phyloP scores from a whole-genome alignment of 2,113 vertebrate genomes.

The Apteryx mantelli region DNA sequence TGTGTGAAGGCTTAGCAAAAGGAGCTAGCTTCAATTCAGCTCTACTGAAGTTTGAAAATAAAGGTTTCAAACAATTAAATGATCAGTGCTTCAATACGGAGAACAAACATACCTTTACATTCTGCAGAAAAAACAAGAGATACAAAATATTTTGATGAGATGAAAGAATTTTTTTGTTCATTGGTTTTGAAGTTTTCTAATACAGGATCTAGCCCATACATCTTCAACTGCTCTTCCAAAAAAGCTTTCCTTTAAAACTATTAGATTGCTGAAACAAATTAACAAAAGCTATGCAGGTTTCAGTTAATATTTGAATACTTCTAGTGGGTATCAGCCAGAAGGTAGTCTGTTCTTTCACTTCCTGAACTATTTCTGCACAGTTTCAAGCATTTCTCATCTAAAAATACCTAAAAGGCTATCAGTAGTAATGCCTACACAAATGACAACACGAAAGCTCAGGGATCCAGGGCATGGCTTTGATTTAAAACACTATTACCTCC shows the following conservation, averaged over 20 bases:
- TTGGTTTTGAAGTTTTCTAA: background rate
- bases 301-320: background rate
- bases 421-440: background rate
- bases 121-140: background rate
- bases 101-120: background rate
- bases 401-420: background rate
- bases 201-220: background rate
- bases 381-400: background rate
- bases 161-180: background rate
- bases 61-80: background rate
- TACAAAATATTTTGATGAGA: background rate
- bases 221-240: background rate
- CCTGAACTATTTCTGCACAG: background rate
- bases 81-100: background rate
- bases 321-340: background rate
- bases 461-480: background rate
- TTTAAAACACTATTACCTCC: background rate
- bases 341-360: background rate
- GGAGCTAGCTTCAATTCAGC: background rate
- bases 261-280: background rate
- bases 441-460: background rate
- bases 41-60: background rate
- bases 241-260: background rate
- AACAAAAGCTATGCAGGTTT: background rate
- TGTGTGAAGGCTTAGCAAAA: background rate